Base-by-base conservation (phyloP, 2,888 invertebrate genomes). In the Lasiommata megera region DNA sequence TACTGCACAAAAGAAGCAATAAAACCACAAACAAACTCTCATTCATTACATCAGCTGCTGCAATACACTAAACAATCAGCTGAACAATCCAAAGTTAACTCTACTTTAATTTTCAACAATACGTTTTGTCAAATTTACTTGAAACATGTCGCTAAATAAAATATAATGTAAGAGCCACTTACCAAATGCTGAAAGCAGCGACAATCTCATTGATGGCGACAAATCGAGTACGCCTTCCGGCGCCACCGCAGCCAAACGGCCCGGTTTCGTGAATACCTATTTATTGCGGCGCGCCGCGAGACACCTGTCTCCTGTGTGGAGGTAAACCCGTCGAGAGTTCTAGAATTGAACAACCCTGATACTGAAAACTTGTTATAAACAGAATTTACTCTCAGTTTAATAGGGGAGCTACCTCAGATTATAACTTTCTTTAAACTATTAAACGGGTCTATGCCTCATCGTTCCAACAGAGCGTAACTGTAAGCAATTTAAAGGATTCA, bases 191-290 rank as follows among this genome's bases (percentile, higher is more conserved):
- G 82, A 81, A 80, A 81, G 82, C 84, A 84, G 82, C 76, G 86
- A 87, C 88, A 88, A 85, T 85, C 83, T 86, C 84, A 86, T 88
- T 86, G 80, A 69, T 76, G 69, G 71, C 82, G 86, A 88, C 88
- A 88, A 88, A 89, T 89, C 87, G 87, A 79, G 82, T 83, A 82
- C 86, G 84, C 81, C 85, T 87, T 85, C 84, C 84, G 79, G 77
- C 71, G 71, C 65, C 69, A 72, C 68, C 71, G 70, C 72, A 67
- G 70, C 76, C 77, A 72, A 75, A 70, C 65, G 67, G 67, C 74
- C 79, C 76, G 74, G 38, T 54, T 77, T 69, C 78, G 79, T 82
- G 85, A 87, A 82, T 79, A 82, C 81, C 86, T 84, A 83, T 88
- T 86, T 84, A 81, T 86, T 86, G 86, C 77, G 86, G 80, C 70